Evolutionary conservation across 2,888 invertebrate species (phyloP), one percentile per base, ranked within the genome.

Genomic region (Muscina levida): DNA sequence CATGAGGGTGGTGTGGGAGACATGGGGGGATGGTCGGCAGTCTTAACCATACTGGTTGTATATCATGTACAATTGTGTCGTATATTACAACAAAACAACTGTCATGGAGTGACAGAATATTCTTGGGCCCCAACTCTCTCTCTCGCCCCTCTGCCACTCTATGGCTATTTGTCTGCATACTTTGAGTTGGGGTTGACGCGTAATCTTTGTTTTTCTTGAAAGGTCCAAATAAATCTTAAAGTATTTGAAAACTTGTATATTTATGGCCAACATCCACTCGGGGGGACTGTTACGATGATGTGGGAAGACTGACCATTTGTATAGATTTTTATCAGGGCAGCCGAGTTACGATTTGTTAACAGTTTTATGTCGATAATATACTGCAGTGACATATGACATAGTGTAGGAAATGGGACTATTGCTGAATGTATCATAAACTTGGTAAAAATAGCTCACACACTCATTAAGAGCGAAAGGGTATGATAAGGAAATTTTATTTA

Each of bases 51-150:
- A 51, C 11, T 71, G 46, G 31, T 72, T 37, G 48, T 72, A 72
- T 62, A 48, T 72, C 72, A 72, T 62, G 72, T 24, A 62, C 72
- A 59, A 48, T 24, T 59, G 59, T 62, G 39, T 48, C 48, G 37
- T 39, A 39, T 72, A 72, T 72, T 72, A 72, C 48, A 48, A 62
- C 42, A 42, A 72, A 72, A 72, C 72, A 72, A 72, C 72, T 72
- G 72, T 72, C 72, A 62, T 62, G 59, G 51, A 48, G 57, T 72
- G 62, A 72, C 72, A 72, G 72, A 72, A 72, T 62, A 72, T 72
- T 72, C 42, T 22, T 42, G 62, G 15, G 39, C 42, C 22, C 39
- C 59, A 15, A n/a, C n/a, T 59, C 39, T 31, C 17, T 22, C 8
- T 19, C 53, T 22, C 22, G 22, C 17, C n/a, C 2, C 48, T 2